A percentile compares a stretch with the other conserved stretches of the same genome.
phyloP scores from a whole-genome alignment of 2,113 vertebrate genomes.

The Rhea americana region DNA sequence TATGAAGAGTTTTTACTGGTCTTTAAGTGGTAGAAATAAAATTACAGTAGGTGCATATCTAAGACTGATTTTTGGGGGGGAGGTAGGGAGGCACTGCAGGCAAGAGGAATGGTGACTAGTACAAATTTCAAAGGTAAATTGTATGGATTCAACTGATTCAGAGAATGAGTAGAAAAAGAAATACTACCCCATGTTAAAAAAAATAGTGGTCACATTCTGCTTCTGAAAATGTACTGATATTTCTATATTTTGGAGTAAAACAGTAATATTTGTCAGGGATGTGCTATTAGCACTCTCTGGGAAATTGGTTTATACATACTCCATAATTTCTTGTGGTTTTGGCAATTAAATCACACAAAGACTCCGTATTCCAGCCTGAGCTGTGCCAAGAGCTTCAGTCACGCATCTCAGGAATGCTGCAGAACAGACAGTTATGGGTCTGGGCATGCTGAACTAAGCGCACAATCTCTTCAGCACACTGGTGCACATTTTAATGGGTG shows the following conservation, averaged over 20 bases:
- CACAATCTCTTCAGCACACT: neutral
- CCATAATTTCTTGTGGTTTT: neutral
- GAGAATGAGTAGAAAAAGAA: neutral
- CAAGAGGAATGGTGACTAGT: neutral
- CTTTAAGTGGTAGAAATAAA: neutral
- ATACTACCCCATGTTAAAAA: neutral
- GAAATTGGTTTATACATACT: neutral
- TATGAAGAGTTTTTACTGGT: neutral
- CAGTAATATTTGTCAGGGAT: neutral
- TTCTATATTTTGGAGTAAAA: neutral
- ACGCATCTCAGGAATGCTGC: too few species aligned
- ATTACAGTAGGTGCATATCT: neutral
- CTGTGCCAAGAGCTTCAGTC: neutral
- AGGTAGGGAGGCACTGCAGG: neutral
- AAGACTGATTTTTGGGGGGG: neutral
- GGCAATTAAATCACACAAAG: neutral
- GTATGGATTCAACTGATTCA: neutral
- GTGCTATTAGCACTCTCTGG: neutral
- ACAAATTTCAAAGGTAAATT: neutral
- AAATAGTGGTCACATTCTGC: neutral
- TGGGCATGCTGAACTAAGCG: neutral
- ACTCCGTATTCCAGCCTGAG: neutral
- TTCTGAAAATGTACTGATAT: neutral
- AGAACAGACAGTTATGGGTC: neutral
- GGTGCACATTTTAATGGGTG: neutral